These are phyloP conservation scores for Brachionus calyciflorus DNA, from an alignment of 1,140 invertebrate species.

Conservation along the genomic window DNA sequence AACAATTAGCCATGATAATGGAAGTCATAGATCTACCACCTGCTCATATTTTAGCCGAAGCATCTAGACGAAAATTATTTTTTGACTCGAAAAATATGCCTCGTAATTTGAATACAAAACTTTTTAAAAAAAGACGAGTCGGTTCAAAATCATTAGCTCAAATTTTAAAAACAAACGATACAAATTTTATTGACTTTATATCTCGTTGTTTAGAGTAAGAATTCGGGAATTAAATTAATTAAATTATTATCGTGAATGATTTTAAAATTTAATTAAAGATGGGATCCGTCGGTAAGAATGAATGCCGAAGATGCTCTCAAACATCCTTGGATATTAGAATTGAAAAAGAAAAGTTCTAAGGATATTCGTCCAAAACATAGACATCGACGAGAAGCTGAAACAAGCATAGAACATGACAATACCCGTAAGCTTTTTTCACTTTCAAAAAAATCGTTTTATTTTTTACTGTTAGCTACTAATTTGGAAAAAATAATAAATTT, in stretches of 20 bases:
- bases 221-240: too few species aligned
- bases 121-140: conserved; percentile 56
- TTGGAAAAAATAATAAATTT: background rate
- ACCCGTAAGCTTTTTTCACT: conserved; percentile 16
- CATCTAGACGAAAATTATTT: conserved; percentile 56
- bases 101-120: conserved; percentile 57
- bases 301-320: conserved; percentile 58
- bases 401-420: conserved; percentile 43
- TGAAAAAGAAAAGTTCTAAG: conserved; percentile 45
- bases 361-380: conserved; percentile 43
- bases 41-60: conserved; percentile 54
- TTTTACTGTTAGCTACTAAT: conserved; percentile 23
- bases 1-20: conserved; percentile 61
- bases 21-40: conserved; percentile 58
- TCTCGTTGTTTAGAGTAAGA: conserved; percentile 57
- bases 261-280: conserved; percentile 50
- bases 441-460: background rate
- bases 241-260: background rate
- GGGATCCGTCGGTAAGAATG: conserved; percentile 56
- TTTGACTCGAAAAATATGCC: conserved; percentile 56
- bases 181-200: conserved; percentile 58
- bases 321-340: conserved; percentile 58
- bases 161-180: conserved; percentile 56
- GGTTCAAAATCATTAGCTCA: conserved; percentile 55
- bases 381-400: conserved; percentile 43